Percentiles rank a stretch among this genome's conserved stretches.
phyloP scores from a whole-genome alignment of 2,888 invertebrate genomes.

The Aquatica leii region DNA sequence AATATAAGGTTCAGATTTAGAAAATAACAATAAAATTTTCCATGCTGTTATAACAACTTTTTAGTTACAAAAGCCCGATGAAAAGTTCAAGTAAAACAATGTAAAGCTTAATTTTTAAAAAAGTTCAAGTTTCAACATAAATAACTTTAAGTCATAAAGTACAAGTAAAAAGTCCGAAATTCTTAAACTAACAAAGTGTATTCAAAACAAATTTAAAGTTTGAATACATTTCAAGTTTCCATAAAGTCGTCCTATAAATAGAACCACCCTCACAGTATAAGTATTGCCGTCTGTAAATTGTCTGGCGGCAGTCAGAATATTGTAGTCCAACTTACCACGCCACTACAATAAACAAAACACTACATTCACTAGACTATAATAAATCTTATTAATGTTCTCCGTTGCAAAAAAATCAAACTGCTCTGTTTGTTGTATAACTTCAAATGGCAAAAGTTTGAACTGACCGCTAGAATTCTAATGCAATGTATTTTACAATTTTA shows the following conservation, averaged over 20 bases:
- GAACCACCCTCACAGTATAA: constrained; percentile 24
- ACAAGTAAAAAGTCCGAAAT: not conserved
- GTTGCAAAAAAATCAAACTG: constrained; percentile 32
- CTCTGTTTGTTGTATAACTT: constrained; percentile 34
- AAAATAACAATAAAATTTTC: too few species aligned
- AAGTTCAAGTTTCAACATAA: too few species aligned
- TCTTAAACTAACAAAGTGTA: constrained; percentile 9
- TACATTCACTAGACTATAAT: constrained; percentile 33
- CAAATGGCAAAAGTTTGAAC: constrained; percentile 36
- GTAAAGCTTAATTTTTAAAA: too few species aligned
- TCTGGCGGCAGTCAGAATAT: constrained; percentile 37
- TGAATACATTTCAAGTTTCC: constrained; percentile 26
- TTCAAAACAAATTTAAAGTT: constrained; percentile 19
- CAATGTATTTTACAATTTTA: constrained; percentile 22
- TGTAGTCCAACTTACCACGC: constrained; percentile 35
- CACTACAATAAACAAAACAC: constrained; percentile 36
- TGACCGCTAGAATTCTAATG: constrained; percentile 19
- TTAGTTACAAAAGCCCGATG: too few species aligned
- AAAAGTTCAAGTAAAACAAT: too few species aligned
- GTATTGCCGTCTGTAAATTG: constrained; percentile 33
- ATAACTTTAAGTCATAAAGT: too few species aligned
- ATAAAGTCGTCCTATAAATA: constrained; percentile 18
- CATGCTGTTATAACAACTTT: too few species aligned
- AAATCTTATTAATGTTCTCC: constrained; percentile 36
- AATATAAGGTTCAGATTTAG: too few species aligned